Base-by-base conservation (phyloP, 1,140 invertebrate species). In the Diprion similis region DNA sequence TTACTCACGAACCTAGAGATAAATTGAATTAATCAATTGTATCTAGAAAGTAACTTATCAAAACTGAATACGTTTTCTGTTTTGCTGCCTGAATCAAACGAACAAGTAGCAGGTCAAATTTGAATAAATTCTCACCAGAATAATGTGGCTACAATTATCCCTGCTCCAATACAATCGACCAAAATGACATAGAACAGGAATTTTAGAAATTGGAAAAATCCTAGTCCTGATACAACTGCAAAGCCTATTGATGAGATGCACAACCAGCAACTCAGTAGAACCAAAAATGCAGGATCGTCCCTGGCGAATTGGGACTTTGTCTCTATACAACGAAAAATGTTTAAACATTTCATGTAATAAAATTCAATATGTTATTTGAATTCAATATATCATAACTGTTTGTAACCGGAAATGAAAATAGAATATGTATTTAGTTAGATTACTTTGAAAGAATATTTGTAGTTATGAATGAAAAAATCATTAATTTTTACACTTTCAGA, bases 271-370 rank as follows among this genome's bases (percentile, higher is more conserved):
- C 94, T 92, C 15, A 99, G 89, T 68, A 99, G 88, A 46, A 99
- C 97, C 74, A 99, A 88, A 90, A 99, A 99, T 73, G 98, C 98
- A 71, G 98, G 98, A 90, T 99, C 98, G 90, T 99, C 98, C 88
- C 98, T 92, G 0, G 98, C 98, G 93, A 98, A 99, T 89, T 99
- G 98, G 79, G 97, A 95, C 89, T 99, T 99, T 74, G 97, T 98
- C 90, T 98, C 96, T 98, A 87, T 76, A 93, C 91, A 79, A 75
- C 6, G 0, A 37, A 78, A 85, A 85, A 46, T 13, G 79, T 78
- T 59, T 70, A 46, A 37, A 69, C 46, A 8, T 66, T 67, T 18
- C n/a, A 71, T 46, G 70, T 68, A 66, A n/a, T 69, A 69, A 37
- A 68, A 66, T 72, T 71, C 67, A 76, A 75, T 46, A 64, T 13